Evolutionary conservation across 2,113 vertebrate species (phyloP).

Genomic region (Lophochroa leadbeateri): DNA sequence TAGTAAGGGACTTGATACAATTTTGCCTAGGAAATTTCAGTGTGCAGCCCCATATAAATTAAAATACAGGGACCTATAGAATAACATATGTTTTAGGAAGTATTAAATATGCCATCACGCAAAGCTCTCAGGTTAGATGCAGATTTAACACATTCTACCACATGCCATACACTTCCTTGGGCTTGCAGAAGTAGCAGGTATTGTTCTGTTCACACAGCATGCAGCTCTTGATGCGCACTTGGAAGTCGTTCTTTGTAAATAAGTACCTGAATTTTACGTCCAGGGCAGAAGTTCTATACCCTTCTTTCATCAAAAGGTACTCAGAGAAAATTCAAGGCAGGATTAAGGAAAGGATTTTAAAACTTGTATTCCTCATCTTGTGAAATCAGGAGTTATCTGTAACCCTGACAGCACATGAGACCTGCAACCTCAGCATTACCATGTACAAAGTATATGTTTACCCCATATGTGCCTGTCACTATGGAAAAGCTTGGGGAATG

Average conservation of each 20-base stretch:
- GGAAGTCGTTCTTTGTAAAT: not conserved
- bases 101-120: not conserved
- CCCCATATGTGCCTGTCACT: not conserved
- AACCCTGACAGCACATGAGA: not conserved
- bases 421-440: not conserved
- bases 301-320: not conserved
- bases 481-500: fast-evolving
- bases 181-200: not conserved
- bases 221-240: not conserved
- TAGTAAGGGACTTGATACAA: not conserved
- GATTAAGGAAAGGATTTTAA: not conserved
- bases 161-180: not conserved
- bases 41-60: not conserved
- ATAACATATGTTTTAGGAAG: not conserved
- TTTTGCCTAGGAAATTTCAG: not conserved
- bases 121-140: not conserved
- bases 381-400: not conserved
- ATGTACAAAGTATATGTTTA: not conserved
- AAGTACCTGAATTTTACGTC: not conserved
- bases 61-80: not conserved
- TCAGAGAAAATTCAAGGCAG: not conserved
- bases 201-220: not conserved
- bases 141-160: not conserved
- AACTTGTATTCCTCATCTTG: not conserved
- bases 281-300: not conserved